Evolutionary conservation across 2,113 vertebrate species (phyloP).

Genomic region (Neomonachus schauinslandi): DNA sequence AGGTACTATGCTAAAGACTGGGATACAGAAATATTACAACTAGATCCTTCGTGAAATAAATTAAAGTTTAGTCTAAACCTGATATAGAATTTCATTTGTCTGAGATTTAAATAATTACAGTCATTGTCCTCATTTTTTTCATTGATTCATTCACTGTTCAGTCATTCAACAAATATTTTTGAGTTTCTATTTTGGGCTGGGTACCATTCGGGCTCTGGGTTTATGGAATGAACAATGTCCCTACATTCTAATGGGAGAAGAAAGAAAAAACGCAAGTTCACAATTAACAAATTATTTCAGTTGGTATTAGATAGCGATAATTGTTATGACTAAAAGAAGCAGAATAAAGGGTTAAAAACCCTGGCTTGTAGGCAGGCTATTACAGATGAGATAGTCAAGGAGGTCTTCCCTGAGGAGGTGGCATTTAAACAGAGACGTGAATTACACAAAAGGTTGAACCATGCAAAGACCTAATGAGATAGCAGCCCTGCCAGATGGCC

Average conservation of each 20-base stretch:
- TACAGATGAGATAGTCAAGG: not conserved
- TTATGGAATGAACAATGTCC: not conserved
- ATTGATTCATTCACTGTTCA: not conserved
- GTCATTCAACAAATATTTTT: constrained; percentile 16
- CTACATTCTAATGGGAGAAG: not conserved
- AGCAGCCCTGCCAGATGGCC: not conserved
- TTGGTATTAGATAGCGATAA: not conserved
- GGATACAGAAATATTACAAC: not conserved
- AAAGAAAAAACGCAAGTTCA: not conserved
- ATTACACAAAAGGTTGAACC: not conserved
- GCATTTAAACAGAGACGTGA: not conserved
- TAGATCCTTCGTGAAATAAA: not conserved
- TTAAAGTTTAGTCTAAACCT: not conserved
- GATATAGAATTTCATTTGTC: not conserved
- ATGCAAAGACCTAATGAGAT: not conserved
- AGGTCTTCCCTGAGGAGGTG: not conserved
- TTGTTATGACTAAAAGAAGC: not conserved
- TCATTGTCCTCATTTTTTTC: not conserved
- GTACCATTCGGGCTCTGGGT: not conserved
- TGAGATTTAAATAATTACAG: not conserved
- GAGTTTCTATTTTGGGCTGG: not conserved
- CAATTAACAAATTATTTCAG: not conserved
- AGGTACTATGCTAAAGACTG: not conserved
- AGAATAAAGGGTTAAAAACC: not conserved
- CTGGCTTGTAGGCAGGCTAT: not conserved